Base-by-base conservation (phyloP, 2,888 invertebrate genomes). In the Diarsia rubi region DNA sequence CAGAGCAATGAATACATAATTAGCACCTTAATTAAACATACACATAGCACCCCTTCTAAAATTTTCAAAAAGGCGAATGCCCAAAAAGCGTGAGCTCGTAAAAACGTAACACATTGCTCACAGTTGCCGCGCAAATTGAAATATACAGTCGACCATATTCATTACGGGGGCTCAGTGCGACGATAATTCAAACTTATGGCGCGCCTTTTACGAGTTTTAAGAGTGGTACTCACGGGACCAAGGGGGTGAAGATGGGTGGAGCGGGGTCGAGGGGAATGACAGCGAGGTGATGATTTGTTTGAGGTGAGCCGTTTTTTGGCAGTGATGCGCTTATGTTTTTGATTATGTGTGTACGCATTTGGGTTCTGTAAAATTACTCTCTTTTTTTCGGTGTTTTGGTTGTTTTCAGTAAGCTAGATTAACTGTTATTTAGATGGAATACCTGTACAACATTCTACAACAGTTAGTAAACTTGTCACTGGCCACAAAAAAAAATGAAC, bases 121-220 rank as follows among this genome's bases (percentile, higher is more conserved):
- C 85, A 84, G 90, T 89, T 89, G 87, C 88, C 78, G 73, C 79
- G 91, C 91, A 95, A 95, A 95, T 95, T 95, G 95, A 95, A 94
- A 95, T 95, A 95, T 95, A 95, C 94, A 92, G 94, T 84, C 90
- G 87, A 91, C 93, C 93, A 94, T 95, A 94, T 95, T 95, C 95
- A 95, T 95, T 95, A 95, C 91, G 74, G 87, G 81, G 88, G 88
- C 88, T 90, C 91, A 91, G 90, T 92, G 88, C 87, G 89, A 90
- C 88, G 91, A 92, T 95, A 94, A 94, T 93, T 95, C 94, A 94
- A 94, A 94, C 92, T 95, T 95, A 94, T 93, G 94, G 92, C 90
- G 76, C 88, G 91, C 93, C 93, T 94, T 93, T 95, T 93, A 93
- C 93, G 94, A 93, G 93, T 93, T 94, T 93, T 93, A 93, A 94